Evolutionary conservation across 2,113 vertebrate genomes (phyloP).

Genomic region (Orthonyx spaldingii): DNA sequence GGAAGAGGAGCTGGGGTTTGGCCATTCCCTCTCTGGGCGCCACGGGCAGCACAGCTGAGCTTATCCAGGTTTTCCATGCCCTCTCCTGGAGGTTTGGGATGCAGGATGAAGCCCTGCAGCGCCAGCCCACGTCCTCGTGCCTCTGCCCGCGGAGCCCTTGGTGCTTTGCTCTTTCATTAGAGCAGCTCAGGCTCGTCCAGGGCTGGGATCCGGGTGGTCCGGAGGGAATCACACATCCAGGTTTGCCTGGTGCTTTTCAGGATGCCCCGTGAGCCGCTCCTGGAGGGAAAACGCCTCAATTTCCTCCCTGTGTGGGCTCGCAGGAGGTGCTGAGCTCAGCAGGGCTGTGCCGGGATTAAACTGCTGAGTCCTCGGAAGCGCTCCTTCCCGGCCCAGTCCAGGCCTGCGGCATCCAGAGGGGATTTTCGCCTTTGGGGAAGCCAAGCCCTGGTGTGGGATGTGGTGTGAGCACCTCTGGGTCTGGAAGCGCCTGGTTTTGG

Average conservation of each 20-base stretch:
- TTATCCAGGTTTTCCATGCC: neutral
- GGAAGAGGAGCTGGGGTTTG: neutral
- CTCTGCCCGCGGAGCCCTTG: neutral
- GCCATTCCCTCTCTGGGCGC: neutral
- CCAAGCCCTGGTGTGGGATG: neutral
- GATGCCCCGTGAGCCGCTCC: fast-evolving
- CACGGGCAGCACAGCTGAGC: neutral
- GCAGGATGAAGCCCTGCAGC: neutral
- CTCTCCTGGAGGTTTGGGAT: neutral
- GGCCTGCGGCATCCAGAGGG: neutral
- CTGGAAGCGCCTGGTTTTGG: neutral
- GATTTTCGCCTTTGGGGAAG: neutral
- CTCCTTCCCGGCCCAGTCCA: neutral
- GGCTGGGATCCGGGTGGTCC: neutral
- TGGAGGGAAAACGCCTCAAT: fast-evolving
- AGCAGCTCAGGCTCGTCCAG: neutral
- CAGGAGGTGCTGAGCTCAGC: neutral
- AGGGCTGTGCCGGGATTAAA: neutral
- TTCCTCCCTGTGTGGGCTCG: fast-evolving
- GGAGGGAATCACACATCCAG: fast-evolving
- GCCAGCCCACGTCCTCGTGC: fast-evolving
- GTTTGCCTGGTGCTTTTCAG: fast-evolving
- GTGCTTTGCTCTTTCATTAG: neutral
- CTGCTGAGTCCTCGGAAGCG: neutral
- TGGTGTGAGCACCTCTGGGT: neutral